Base-by-base conservation (phyloP, 2,797 vertebrate species). In the Muscicapa striata region DNA sequence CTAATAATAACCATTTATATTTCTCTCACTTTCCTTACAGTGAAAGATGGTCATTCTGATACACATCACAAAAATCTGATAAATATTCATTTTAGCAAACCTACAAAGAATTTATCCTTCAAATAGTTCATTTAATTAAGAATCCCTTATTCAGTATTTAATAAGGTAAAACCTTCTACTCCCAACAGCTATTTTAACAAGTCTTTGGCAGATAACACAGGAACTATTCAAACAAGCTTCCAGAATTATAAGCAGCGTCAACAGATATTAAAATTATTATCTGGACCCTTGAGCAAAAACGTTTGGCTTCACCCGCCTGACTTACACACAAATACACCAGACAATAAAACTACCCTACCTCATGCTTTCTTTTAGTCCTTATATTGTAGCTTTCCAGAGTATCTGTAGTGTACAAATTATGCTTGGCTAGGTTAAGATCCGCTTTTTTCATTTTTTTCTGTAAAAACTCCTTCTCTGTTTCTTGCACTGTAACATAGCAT, bases 401-500 rank as follows among this genome's bases (percentile, higher is more conserved):
- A 92, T 75, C 29, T 63, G 61, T 70, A 87, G 46, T 30, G 40
- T 86, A 81, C 67, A 93, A 86, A 84, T 73, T 90, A 87, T 74
- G 75, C 49, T 97, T 84, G 78, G 84, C 69, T 51, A 97, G 66
- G 52, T 96, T 95, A 95, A 95, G 63, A 91, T 83, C 94, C 24
- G 77, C 49, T 64, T 88, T 89, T 94, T 96, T 96, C 61, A 49
- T 94, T 98, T 98, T 98, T 91, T 97, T 95, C 86, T 96, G 94
- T 87, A 98, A 97, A 98, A 96, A 90, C 32, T 97, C 70, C 10
- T 97, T 97, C 97, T 98, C 97, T 78, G 95, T 97, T 84, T 97
- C 97, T 90, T 98, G 97, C 77, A 97, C 94, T 36, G 93, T 87
- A 93, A 96, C 91, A 70, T 95, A 82, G 85, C 75, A 87, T 92